phyloP scores from a whole-genome alignment of 1,140 invertebrate genomes.

The Octopus bimaculoides region DNA sequence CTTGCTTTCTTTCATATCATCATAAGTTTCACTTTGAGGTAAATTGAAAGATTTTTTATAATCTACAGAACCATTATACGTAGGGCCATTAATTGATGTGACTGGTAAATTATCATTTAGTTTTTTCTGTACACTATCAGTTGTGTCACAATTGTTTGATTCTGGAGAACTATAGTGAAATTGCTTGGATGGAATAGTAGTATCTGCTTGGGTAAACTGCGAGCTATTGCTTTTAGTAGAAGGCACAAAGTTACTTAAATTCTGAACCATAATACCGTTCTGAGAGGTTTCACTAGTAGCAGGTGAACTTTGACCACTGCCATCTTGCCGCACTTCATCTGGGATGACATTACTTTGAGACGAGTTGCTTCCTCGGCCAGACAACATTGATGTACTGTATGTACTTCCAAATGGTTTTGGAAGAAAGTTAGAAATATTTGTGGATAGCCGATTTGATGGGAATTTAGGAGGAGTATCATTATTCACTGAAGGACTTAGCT shows the following conservation, averaged over 20 bases:
- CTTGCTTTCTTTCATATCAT: no score
- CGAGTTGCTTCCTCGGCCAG: constrained; percentile 25
- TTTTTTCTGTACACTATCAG: no score
- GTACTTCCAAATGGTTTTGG: constrained; percentile 41
- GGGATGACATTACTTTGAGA: constrained; percentile 23
- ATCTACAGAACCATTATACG: no score
- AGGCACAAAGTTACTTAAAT: not conserved
- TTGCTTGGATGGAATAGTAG: no score
- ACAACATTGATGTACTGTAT: constrained; percentile 38
- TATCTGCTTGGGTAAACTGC: no score
- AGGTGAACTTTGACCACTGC: constrained; percentile 54
- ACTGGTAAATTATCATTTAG: not conserved
- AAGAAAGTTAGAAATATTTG: constrained; percentile 30
- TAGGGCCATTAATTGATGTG: no score
- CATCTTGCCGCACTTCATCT: constrained; percentile 45
- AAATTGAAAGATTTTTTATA: no score
- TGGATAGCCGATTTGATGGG: constrained; percentile 19
- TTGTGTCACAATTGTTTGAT: no score
- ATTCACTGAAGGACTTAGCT: not conserved
- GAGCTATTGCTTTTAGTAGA: no score
- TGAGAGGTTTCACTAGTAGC: constrained; percentile 45
- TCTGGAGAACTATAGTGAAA: no score
- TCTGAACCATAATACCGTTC: constrained; percentile 14
- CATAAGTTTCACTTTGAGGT: no score
- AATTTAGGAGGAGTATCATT: constrained; percentile 16